Percentiles rank a stretch among this genome's conserved stretches.
These are phyloP conservation scores for Calosoma granatense DNA, from an alignment of 1,140 invertebrate species.

Conservation along the genomic window DNA sequence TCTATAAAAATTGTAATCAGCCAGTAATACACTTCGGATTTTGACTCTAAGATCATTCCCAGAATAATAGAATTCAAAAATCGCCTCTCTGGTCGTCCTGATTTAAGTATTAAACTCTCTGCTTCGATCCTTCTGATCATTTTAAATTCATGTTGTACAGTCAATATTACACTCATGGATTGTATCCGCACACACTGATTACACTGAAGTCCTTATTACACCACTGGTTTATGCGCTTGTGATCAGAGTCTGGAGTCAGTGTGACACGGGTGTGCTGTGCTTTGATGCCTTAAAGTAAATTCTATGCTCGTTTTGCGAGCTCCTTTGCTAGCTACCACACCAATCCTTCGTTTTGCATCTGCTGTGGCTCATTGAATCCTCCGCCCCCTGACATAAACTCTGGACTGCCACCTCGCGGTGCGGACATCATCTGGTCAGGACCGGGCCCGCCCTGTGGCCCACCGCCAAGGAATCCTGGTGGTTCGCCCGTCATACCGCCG, in stretches of 20 bases:
- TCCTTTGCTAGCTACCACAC: slow-evolving; percentile 52
- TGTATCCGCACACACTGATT: too few relatives aligned
- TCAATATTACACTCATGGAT: neutral
- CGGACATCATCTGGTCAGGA: slow-evolving; percentile 35
- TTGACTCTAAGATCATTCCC: too few relatives aligned
- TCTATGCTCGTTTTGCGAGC: slow-evolving; percentile 30
- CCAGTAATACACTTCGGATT: too few relatives aligned
- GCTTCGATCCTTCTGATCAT: too few relatives aligned
- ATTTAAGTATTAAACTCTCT: too few relatives aligned
- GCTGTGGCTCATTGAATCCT: slow-evolving; percentile 55
- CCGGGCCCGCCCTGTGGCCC: slow-evolving; percentile 45
- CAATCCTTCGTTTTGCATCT: slow-evolving; percentile 59
- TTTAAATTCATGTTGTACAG: neutral
- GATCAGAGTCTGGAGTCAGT: too few relatives aligned
- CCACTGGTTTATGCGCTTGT: too few relatives aligned
- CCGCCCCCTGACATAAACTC: slow-evolving; percentile 45
- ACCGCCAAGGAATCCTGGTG: slow-evolving; percentile 45
- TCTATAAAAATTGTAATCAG: too few relatives aligned
- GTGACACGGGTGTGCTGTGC: too few relatives aligned
- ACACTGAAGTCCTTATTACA: too few relatives aligned
- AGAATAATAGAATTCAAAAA: too few relatives aligned
- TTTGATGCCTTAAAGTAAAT: neutral
- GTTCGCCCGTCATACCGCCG: slow-evolving; percentile 48
- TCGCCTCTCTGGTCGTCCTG: too few relatives aligned
- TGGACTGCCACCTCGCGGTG: slow-evolving; percentile 35